Conservation (phyloP, 2,797 vertebrate species). For the Kryptolebias ocellatus region DNA sequence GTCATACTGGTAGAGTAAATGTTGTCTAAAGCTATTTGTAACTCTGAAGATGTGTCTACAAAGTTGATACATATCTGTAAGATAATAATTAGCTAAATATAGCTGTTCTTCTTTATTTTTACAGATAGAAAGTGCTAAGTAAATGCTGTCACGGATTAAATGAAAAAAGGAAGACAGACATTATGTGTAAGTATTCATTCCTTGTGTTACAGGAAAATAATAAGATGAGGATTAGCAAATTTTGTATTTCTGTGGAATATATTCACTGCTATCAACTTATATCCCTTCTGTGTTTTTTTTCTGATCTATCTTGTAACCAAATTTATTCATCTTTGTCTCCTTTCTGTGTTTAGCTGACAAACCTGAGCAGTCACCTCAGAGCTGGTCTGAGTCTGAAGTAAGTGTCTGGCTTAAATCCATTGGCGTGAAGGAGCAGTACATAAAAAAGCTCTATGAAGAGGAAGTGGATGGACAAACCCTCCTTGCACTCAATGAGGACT, state of each 20-base stretch:
- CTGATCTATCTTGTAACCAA: background rate
- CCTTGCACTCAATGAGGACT: slow-evolving; percentile 70
- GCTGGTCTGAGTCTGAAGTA: slow-evolving; percentile 84
- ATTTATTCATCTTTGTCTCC: background rate
- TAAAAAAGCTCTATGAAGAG: slow-evolving; percentile 73
- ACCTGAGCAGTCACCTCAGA: slow-evolving; percentile 45
- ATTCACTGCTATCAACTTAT: background rate
- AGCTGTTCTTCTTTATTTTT: slow-evolving; percentile 12
- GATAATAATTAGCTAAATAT: background rate
- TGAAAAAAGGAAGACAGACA: slow-evolving; percentile 4
- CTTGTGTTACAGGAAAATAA: background rate
- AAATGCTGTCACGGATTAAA: slow-evolving; percentile 1
- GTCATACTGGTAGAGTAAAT: background rate
- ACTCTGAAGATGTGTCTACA: too few relatives aligned
- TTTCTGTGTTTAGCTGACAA: slow-evolving; percentile 38
- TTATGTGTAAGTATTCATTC: slow-evolving; percentile 49
- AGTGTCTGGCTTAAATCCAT: slow-evolving; percentile 80
- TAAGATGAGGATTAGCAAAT: background rate
- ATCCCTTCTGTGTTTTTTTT: background rate
- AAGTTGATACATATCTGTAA: too few relatives aligned
- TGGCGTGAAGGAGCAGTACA: slow-evolving; percentile 79
- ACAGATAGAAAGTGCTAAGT: slow-evolving; percentile 23
- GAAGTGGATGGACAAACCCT: slow-evolving; percentile 82
- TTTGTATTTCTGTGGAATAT: background rate
- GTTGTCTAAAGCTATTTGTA: too few relatives aligned